Percentiles rank a stretch among this genome's conserved stretches.
Evolutionary conservation across 1,140 invertebrate species (phyloP).

Genomic region (Drosophila parabipectinata): DNA sequence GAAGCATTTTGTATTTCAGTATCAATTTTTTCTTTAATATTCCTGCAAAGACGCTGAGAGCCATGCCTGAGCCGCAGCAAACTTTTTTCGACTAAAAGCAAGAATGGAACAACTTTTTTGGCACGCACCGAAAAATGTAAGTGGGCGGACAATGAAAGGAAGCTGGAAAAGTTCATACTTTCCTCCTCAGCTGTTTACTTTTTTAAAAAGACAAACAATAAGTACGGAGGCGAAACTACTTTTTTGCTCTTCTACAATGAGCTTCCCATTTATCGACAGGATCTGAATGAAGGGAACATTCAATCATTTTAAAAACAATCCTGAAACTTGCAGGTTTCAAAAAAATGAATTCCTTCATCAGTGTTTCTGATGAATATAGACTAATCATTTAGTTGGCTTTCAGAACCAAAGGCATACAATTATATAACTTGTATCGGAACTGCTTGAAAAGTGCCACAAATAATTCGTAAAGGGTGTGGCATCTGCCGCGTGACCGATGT

Average conservation of each 20-base stretch:
- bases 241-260: neutral
- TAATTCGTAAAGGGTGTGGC: neutral
- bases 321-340: too few species aligned
- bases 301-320: neutral
- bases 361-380: too few species aligned
- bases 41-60: conserved; percentile 29
- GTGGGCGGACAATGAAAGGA: conserved; percentile 24
- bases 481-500: neutral
- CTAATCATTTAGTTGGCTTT: too few species aligned
- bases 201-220: conserved; percentile 7
- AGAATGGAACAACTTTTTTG: conserved; percentile 40
- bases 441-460: neutral
- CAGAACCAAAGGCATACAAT: neutral
- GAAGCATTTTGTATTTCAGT: conserved; percentile 69
- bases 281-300: neutral
- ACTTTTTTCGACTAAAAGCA: conserved; percentile 36
- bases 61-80: conserved; percentile 46
- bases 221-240: neutral
- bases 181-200: conserved; percentile 34
- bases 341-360: too few species aligned
- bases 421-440: neutral
- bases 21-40: conserved; percentile 74
- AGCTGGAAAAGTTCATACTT: conserved; percentile 54
- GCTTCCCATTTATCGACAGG: neutral
- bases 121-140: conserved; percentile 53